Percentiles rank a stretch among this genome's conserved stretches.
phyloP scores from a whole-genome alignment of 2,888 invertebrate genomes.

The Rambutsinella grinnellia region DNA sequence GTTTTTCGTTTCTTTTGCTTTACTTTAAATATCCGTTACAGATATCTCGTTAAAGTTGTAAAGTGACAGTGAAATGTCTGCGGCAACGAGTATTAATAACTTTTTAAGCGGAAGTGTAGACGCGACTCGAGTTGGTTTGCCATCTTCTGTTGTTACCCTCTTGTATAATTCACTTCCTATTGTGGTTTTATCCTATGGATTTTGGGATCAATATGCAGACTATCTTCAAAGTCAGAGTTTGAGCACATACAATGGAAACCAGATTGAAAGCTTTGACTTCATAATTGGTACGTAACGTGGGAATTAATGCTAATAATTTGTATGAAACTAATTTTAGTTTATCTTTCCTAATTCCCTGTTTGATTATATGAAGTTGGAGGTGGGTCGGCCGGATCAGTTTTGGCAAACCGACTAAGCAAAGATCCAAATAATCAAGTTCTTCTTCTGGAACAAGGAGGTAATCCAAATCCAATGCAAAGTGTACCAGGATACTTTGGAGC shows the following conservation, averaged over 20 bases:
- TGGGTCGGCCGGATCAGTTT: slow-evolving; percentile 72
- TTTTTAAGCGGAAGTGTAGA: too few species aligned
- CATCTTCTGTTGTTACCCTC: too few species aligned
- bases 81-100: too few species aligned
- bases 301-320: too few species aligned
- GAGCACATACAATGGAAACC: not conserved
- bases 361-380: slow-evolving; percentile 41
- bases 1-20: too few species aligned
- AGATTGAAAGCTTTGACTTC: slow-evolving; percentile 25
- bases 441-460: slow-evolving; percentile 79
- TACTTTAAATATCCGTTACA: too few species aligned
- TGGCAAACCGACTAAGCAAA: slow-evolving; percentile 73
- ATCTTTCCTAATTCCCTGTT: not conserved
- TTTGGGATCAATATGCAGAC: slow-evolving; percentile 37
- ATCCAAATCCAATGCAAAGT: slow-evolving; percentile 68
- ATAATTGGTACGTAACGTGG: slow-evolving; percentile 25
- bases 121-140: too few species aligned
- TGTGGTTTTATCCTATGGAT: slow-evolving; percentile 3
- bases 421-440: slow-evolving; percentile 70
- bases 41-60: too few species aligned
- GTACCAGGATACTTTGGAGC: slow-evolving; percentile 30
- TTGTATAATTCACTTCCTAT: slow-evolving; percentile 15
- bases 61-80: too few species aligned
- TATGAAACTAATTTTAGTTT: too few species aligned
- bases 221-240: slow-evolving; percentile 23